Evolutionary conservation across 2,797 vertebrate species (phyloP).

Genomic region (Anguilla marmorata): DNA sequence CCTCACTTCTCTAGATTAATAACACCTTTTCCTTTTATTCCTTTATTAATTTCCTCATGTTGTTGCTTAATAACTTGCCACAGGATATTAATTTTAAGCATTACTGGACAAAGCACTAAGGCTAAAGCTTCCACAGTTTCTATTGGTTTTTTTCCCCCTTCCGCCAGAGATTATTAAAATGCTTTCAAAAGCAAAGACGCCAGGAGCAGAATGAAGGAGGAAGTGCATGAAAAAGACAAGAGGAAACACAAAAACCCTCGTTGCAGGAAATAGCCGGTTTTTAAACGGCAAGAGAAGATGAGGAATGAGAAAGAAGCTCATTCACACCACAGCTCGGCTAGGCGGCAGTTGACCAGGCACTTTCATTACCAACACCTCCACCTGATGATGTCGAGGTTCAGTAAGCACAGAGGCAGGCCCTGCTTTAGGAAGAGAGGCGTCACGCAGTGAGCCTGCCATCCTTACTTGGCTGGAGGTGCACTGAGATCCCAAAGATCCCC

Average conservation of each 20-base stretch:
- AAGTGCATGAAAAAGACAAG: neutral
- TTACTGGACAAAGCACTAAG: neutral
- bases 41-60: neutral
- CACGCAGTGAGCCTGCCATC: neutral
- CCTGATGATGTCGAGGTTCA: neutral
- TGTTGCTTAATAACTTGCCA: neutral
- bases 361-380: too few relatives aligned
- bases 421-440: neutral
- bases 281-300: neutral
- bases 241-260: neutral
- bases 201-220: neutral
- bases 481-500: neutral
- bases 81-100: slow-evolving; percentile 16
- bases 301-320: neutral
- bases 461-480: neutral
- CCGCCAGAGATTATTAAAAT: neutral
- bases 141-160: neutral
- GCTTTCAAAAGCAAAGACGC: neutral
- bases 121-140: neutral
- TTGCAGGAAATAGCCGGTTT: neutral
- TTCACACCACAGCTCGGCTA: neutral
- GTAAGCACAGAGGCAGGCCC: neutral
- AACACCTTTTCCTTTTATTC: neutral
- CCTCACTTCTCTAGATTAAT: neutral
- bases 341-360: neutral